Evolutionary conservation across 2,797 vertebrate species (phyloP).

Genomic region (Xerus rutilus): DNA sequence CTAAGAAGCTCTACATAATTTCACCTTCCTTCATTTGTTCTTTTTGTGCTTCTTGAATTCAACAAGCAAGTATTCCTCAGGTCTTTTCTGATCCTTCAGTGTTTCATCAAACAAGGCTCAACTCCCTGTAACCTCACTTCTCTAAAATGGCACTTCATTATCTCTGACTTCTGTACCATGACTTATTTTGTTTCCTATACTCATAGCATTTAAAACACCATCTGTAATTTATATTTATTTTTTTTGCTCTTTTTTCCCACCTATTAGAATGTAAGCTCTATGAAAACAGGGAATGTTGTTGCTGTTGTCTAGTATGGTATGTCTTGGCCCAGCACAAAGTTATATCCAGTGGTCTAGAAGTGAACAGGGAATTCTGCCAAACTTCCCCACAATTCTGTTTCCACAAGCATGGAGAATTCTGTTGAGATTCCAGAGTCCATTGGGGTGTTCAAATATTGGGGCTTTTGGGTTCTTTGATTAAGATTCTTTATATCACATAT

Average conservation of each 20-base stretch:
- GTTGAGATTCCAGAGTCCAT: background rate
- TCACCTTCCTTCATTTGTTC: background rate
- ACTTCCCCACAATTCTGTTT: background rate
- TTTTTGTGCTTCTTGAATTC: background rate
- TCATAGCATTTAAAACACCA: background rate
- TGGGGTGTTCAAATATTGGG: background rate
- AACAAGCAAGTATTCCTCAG: background rate
- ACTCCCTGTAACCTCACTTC: background rate
- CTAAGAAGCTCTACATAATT: constrained; percentile 7
- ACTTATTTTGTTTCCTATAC: background rate
- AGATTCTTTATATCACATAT: background rate
- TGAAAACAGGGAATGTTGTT: background rate
- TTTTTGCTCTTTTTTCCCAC: background rate
- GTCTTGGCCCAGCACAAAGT: background rate
- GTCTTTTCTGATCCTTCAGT: background rate
- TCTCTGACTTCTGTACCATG: background rate
- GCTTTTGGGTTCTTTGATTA: background rate
- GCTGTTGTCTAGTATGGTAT: background rate
- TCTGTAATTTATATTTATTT: background rate
- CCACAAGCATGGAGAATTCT: background rate
- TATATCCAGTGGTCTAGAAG: background rate
- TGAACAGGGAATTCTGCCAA: background rate
- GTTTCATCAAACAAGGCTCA: background rate
- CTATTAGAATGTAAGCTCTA: background rate
- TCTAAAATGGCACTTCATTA: background rate